phyloP scores from a whole-genome alignment of 2,888 invertebrate genomes.

The Parasteatoda lunata region DNA sequence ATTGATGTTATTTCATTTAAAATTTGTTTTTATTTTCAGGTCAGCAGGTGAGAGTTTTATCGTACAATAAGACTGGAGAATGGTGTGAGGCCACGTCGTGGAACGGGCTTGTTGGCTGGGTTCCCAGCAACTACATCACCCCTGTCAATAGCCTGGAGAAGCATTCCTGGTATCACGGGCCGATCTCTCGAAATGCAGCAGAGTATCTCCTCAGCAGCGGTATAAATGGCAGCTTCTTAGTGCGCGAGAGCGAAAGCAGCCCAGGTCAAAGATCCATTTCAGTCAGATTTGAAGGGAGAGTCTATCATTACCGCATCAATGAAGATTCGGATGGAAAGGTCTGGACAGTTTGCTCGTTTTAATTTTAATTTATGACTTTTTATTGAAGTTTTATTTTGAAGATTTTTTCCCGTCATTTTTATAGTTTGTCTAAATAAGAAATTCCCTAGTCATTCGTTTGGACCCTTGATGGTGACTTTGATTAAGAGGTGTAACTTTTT shows the following conservation, averaged over 20 bases:
- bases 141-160: slow-evolving; percentile 98
- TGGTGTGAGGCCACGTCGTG: slow-evolving; percentile 99
- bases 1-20: slow-evolving; percentile 1
- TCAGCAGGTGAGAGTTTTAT: slow-evolving; percentile 96
- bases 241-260: slow-evolving; percentile 97
- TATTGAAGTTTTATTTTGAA: no score
- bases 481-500: no score
- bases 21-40: slow-evolving; percentile 77
- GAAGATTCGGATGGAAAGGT: slow-evolving; percentile 94
- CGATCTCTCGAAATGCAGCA: slow-evolving; percentile 97
- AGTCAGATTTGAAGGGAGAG: slow-evolving; percentile 93
- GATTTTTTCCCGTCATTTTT: no score
- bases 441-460: no score
- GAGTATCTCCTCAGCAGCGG: slow-evolving; percentile 98
- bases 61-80: slow-evolving; percentile 98
- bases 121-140: slow-evolving; percentile 98
- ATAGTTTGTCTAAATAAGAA: no score
- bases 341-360: slow-evolving; percentile 51
- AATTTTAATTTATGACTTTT: not conserved
- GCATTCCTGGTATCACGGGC: slow-evolving; percentile 97
- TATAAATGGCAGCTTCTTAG: slow-evolving; percentile 98
- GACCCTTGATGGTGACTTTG: no score
- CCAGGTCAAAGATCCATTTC: slow-evolving; percentile 90
- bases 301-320: slow-evolving; percentile 98
- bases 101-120: slow-evolving; percentile 95